Evolutionary conservation across 30 jellyfish, hydroid and myxozoan genomes (phyloP).

Genomic region (Aurelia sp.): DNA sequence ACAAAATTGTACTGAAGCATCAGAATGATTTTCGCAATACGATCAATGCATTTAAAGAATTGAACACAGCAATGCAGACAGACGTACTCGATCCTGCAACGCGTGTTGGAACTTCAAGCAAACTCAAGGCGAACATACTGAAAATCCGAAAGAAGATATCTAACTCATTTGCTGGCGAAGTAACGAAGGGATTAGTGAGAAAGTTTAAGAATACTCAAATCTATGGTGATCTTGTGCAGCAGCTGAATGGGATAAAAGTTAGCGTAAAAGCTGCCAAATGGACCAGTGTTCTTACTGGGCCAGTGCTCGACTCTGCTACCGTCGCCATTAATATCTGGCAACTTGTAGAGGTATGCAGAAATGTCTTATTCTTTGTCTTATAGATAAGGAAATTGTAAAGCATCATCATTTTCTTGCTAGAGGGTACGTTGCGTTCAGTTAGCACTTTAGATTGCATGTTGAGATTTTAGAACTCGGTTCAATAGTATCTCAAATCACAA

Average conservation of each 20-base stretch:
- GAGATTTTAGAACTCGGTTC: no score
- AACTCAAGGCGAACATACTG: not conserved
- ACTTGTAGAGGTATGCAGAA: not conserved
- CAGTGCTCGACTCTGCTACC: constrained; percentile 12
- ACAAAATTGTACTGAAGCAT: constrained; percentile 29
- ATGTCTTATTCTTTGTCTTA: no score
- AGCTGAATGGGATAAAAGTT: not conserved
- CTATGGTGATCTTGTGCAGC: constrained; percentile 10
- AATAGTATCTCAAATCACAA: no score
- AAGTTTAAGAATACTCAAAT: constrained; percentile 3
- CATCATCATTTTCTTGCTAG: no score
- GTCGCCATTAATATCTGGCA: constrained; percentile 10
- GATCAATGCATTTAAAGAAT: constrained; percentile 4
- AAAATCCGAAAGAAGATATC: not conserved
- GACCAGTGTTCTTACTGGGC: constrained; percentile 8
- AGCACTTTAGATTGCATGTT: no score
- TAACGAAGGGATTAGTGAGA: not conserved
- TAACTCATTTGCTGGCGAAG: constrained; percentile 11
- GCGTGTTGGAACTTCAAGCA: not conserved
- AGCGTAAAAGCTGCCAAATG: constrained; percentile 12
- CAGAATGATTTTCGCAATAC: constrained; percentile 29
- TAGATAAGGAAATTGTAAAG: no score
- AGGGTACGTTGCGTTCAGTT: no score
- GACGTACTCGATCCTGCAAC: constrained; percentile 26
- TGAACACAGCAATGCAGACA: constrained; percentile 18